Evolutionary conservation across 2,113 vertebrate species (phyloP).

Genomic region (Bos javanicus): DNA sequence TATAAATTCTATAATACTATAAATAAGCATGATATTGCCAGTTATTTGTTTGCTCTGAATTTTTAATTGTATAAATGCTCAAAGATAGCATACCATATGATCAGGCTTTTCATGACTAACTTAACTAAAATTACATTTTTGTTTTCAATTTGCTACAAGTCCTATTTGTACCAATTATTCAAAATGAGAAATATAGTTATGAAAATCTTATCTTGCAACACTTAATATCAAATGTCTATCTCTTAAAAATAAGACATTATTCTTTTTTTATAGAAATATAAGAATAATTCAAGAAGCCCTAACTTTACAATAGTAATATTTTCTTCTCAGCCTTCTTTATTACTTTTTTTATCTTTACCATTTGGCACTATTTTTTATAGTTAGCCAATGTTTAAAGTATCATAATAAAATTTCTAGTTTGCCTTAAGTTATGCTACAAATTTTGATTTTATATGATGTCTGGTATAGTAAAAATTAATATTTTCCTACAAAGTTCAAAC

Average conservation of each 20-base stretch:
- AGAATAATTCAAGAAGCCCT: background rate
- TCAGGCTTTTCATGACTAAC: background rate
- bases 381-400: background rate
- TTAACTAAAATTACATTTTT: background rate
- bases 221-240: background rate
- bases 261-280: background rate
- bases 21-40: background rate
- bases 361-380: background rate
- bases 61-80: conserved; percentile 13
- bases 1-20: background rate
- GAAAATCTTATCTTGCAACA: background rate
- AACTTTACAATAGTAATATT: background rate
- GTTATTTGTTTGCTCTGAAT: background rate
- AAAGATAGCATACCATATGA: background rate
- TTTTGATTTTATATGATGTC: background rate
- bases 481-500: background rate
- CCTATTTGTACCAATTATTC: background rate
- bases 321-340: background rate
- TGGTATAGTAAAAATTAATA: background rate
- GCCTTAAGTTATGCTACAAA: background rate
- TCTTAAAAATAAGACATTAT: background rate
- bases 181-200: background rate
- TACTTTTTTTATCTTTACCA: conserved; percentile 9
- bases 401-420: background rate
- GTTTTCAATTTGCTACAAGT: background rate